Conservation (phyloP, 2,797 vertebrate genomes). For the Peromyscus eremicus region DNA sequence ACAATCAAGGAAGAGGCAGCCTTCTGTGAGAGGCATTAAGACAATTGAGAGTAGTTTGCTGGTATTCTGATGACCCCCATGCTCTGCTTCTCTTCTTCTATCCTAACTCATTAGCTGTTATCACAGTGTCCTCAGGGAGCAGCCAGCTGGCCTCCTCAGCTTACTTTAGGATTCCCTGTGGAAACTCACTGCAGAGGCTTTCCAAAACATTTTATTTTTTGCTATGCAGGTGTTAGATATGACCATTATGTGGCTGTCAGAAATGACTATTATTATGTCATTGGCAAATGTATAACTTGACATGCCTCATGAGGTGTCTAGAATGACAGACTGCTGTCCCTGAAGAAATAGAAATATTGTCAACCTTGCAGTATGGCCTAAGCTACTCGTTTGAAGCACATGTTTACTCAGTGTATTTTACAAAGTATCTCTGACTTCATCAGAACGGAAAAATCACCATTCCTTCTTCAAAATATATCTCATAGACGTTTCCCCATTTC, state of each 20-base stretch:
- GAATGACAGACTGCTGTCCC: slow-evolving; percentile 29
- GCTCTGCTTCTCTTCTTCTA: neutral
- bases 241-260: neutral
- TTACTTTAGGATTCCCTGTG: neutral
- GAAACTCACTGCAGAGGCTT: neutral
- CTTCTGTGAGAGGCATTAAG: too few relatives aligned
- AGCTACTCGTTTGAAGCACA: neutral
- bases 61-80: rapidly evolving
- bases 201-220: neutral
- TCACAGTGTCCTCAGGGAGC: neutral
- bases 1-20: neutral
- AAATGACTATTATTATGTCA: neutral
- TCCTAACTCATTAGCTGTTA: too few relatives aligned
- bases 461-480: neutral
- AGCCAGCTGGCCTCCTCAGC: neutral
- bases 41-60: neutral
- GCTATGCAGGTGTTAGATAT: neutral
- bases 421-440: neutral
- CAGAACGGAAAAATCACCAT: neutral
- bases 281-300: slow-evolving; percentile 11
- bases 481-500: neutral
- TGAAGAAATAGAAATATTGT: neutral
- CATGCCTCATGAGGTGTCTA: slow-evolving; percentile 39
- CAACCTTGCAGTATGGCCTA: neutral
- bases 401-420: neutral